Evolutionary conservation across 2,797 vertebrate species (phyloP), one percentile per base, ranked within the genome.

Genomic region (Characodon lateralis): DNA sequence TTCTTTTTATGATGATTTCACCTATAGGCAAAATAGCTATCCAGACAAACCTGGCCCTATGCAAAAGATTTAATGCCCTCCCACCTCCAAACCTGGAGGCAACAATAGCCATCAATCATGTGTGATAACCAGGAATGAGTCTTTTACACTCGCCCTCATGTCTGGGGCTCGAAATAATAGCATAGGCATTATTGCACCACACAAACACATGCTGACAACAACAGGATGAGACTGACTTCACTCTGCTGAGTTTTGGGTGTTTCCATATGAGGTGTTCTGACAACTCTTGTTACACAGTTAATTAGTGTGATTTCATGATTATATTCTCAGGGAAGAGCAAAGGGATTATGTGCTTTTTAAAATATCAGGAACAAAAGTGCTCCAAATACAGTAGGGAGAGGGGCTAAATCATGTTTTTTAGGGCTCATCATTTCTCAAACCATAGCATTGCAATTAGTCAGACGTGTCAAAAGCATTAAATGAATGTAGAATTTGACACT

Each of bases 401-500:
- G 8, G 7, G 31, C 7, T 13, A 70, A 70, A 14, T n/a, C 18
- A 53, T 35, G 39, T 55, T 72, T 22, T 12, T 71, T 63, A 46
- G 46, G 28, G 13, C 3, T 31, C 18, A 53, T 65, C 22, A 20
- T 63, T 55, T 65, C 41, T 65, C n/a, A 28, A 53, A 48, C 43
- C 26, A 20, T 56, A 26, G 6, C 8, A 4, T 63, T 65, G n/a
- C 58, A 70, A 78, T 77, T 78, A 22, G 58, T 73, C 18, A 51
- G 26, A 71, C 48, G 5, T 7, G 73, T 35, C 51, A 22, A 71
- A 66, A 59, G 58, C 0, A 0, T 43, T 39, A 3, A 20, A 3
- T 71, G 58, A 58, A 70, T 46, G 31, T 72, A 18, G 66, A 76
- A 58, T 75, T 43, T 68, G 72, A 46, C 78, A 46, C 72, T 66